Evolutionary conservation across 2,797 vertebrate genomes (phyloP).

Genomic region (Pseudopleuronectes americanus): DNA sequence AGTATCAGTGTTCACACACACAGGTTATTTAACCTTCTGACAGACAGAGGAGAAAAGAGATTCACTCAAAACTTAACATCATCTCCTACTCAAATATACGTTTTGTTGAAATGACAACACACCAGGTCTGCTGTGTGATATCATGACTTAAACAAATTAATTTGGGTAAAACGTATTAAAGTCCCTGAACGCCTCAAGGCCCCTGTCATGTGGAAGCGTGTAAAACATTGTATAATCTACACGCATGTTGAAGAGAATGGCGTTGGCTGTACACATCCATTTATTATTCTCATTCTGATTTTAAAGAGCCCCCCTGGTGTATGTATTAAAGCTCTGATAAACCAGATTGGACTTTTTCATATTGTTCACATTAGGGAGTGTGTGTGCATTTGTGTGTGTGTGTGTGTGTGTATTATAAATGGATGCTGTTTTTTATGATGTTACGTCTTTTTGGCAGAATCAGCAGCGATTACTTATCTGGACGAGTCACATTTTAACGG

Average conservation of each 20-base stretch:
- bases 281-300: conserved; percentile 29
- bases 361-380: conserved; percentile 38
- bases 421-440: conserved; percentile 64
- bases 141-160: too few species aligned
- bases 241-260: not conserved
- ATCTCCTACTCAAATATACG: too few species aligned
- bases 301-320: conserved; percentile 43
- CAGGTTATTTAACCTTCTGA: conserved; percentile 1
- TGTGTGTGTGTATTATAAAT: conserved; percentile 51
- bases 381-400: not conserved
- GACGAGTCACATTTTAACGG: conserved; percentile 65
- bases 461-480: conserved; percentile 71
- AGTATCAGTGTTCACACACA: conserved; percentile 19
- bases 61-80: too few species aligned
- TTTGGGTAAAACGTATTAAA: not conserved
- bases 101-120: too few species aligned
- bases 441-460: conserved; percentile 71
- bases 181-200: not conserved
- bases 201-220: too few species aligned
- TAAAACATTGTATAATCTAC: not conserved
- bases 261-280: not conserved
- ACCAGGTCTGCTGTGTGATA: too few species aligned
- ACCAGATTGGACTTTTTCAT: conserved; percentile 45
- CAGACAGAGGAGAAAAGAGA: conserved; percentile 5
- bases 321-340: conserved; percentile 41